Percentiles rank a stretch among this genome's conserved stretches.
These are phyloP conservation scores for Limnephilus lunatus DNA, from an alignment of 2,888 invertebrate genomes.

Conservation along the genomic window DNA sequence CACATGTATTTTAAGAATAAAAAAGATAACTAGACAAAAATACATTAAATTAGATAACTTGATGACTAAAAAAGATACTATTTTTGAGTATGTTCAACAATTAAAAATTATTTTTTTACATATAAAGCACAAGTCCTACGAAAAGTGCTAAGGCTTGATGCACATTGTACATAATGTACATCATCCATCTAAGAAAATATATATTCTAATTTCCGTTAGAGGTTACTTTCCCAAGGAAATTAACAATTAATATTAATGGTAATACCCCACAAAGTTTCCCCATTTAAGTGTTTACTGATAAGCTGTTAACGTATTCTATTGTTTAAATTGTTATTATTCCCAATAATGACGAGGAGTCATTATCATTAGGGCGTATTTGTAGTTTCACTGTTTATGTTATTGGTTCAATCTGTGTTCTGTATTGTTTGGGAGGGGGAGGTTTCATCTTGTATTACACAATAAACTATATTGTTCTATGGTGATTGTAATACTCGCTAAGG, in stretches of 20 bases:
- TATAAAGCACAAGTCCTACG: no score
- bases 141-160: no score
- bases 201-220: background rate
- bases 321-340: background rate
- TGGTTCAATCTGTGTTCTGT: background rate
- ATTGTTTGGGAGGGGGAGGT: background rate
- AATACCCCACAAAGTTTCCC: background rate
- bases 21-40: no score
- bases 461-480: no score
- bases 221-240: background rate
- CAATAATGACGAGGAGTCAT: constrained; percentile 2
- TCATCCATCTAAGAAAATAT: background rate
- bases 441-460: no score
- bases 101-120: no score
- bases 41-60: no score
- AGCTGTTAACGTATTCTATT: background rate
- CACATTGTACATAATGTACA: no score
- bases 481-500: no score
- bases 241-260: background rate
- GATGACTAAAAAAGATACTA: no score
- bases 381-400: background rate
- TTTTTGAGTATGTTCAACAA: no score
- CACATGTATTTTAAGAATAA: no score
- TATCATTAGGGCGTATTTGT: background rate
- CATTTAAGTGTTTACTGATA: background rate